Percentiles rank a stretch among this genome's conserved stretches.
These are phyloP conservation scores for Otis tarda DNA, from an alignment of 2,113 vertebrate species.

Conservation along the genomic window DNA sequence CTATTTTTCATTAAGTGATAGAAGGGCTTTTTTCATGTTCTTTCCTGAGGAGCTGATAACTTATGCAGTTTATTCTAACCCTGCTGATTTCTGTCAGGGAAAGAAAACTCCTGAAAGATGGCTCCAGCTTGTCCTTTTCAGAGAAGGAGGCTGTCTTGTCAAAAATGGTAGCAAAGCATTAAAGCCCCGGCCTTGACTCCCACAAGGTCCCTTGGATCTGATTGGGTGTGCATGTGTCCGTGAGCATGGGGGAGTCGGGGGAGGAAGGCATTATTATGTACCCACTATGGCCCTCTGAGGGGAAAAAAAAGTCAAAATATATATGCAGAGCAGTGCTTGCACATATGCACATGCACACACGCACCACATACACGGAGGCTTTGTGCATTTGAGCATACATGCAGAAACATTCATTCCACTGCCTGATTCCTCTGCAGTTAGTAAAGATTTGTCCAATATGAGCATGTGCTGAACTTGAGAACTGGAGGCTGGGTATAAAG, in stretches of 20 bases:
- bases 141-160: constrained; percentile 68
- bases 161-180: constrained; percentile 48
- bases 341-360: accelerated
- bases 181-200: constrained; percentile 1
- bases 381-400: not conserved
- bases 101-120: constrained; percentile 84
- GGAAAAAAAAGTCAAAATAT: not conserved
- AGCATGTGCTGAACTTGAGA: not conserved
- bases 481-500: not conserved
- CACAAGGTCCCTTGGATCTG: not conserved
- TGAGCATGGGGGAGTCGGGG: not conserved
- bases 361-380: not conserved
- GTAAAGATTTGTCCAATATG: not conserved
- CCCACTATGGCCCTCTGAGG: not conserved
- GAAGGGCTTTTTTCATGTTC: constrained; percentile 93
- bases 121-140: constrained; percentile 74
- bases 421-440: not conserved
- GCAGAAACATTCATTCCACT: accelerated
- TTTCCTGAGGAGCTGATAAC: constrained; percentile 99
- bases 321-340: not conserved
- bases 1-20: constrained; percentile 99
- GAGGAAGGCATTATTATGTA: not conserved
- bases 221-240: not conserved
- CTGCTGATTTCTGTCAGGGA: constrained; percentile 96
- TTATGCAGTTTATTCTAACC: constrained; percentile 99